These are phyloP conservation scores for Mimachlamys varia DNA, from an alignment of 2,888 invertebrate genomes.

Conservation along the genomic window DNA sequence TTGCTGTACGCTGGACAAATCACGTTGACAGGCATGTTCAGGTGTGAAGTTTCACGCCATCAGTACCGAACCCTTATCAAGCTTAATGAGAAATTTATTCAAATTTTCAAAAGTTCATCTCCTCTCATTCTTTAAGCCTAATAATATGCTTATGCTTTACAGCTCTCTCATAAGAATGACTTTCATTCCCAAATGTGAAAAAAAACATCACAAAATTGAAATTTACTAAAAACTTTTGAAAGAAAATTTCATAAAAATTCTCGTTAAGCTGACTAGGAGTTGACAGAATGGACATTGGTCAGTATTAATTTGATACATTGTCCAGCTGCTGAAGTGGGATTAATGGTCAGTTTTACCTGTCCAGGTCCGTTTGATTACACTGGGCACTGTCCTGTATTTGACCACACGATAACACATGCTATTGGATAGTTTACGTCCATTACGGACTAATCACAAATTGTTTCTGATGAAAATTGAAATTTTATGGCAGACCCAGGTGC, in stretches of 20 bases:
- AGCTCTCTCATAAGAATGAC: too few relatives aligned
- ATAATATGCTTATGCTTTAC: too few relatives aligned
- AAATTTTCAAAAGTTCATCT: neutral
- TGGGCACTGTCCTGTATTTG: neutral
- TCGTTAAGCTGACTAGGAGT: neutral
- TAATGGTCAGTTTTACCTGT: slow-evolving; percentile 33
- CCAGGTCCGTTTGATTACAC: neutral
- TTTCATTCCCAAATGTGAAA: neutral
- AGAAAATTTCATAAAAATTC: neutral
- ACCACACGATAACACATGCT: neutral
- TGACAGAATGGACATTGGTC: neutral
- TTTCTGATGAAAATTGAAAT: neutral
- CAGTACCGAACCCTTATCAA: neutral
- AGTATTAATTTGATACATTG: slow-evolving; percentile 32
- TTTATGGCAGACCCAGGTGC: neutral
- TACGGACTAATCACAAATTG: neutral
- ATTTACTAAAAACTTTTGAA: neutral
- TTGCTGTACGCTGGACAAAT: neutral
- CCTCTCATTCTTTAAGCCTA: neutral
- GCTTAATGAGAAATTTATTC: neutral
- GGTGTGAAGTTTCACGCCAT: neutral
- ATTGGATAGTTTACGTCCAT: neutral
- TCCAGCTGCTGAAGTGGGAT: slow-evolving; percentile 29
- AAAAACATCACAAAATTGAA: neutral
- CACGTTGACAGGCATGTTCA: neutral